Conservation (phyloP, 2,797 vertebrate genomes). For the Argya squamiceps region DNA sequence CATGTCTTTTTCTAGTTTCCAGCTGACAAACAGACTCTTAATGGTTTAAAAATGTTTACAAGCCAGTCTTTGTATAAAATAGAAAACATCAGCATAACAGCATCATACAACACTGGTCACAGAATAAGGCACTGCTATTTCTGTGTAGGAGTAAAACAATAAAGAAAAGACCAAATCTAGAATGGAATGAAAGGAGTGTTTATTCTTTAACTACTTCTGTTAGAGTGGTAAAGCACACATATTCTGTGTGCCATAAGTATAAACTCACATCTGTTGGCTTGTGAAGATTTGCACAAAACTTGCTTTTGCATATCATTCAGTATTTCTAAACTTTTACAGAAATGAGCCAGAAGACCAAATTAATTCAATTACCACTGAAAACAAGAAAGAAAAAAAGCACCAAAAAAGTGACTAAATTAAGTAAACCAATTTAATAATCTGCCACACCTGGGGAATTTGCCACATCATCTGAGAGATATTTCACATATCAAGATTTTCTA, state of each 20-base stretch:
- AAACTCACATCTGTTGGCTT: not conserved
- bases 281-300: not conserved
- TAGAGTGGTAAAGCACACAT: not conserved
- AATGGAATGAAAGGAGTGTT: not conserved
- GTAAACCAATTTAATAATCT: not conserved
- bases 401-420: not conserved
- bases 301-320: not conserved
- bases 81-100: not conserved
- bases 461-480: not conserved
- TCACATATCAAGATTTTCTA: not conserved
- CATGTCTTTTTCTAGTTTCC: not conserved
- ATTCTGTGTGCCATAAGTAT: not conserved
- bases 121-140: not conserved
- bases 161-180: not conserved
- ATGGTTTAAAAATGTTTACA: not conserved
- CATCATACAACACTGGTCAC: not conserved
- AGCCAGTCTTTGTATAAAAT: not conserved
- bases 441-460: not conserved
- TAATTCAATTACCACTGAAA: not conserved
- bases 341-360: not conserved
- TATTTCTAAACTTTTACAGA: not conserved
- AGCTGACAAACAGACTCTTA: not conserved
- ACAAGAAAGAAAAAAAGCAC: not conserved
- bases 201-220: not conserved
- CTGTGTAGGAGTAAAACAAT: not conserved